Conservation (phyloP, 2,113 vertebrate species). For the Terrapene triunguis region DNA sequence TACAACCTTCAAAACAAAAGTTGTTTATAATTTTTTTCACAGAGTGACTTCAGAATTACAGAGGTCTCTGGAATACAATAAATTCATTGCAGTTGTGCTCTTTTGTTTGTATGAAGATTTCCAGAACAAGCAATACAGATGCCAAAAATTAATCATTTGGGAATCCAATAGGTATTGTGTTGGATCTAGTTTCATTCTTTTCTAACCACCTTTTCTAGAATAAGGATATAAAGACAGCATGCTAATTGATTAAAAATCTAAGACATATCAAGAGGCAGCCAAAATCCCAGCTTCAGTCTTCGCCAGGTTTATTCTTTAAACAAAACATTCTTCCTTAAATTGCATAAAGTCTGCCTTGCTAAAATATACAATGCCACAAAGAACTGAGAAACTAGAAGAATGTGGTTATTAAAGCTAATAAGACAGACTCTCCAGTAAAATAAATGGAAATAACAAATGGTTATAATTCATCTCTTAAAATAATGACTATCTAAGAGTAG, state of each 20-base stretch:
- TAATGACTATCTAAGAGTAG: constrained; percentile 70
- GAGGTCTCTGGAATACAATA: constrained; percentile 72
- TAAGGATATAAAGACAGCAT: neutral
- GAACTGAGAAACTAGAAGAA: neutral
- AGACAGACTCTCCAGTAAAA: constrained; percentile 4
- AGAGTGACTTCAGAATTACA: constrained; percentile 71
- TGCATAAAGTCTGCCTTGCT: constrained; percentile 21
- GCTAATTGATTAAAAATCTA: neutral
- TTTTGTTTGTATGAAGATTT: constrained; percentile 73
- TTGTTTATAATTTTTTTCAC: constrained; percentile 70
- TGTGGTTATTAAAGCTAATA: constrained; percentile 46
- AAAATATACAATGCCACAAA: neutral
- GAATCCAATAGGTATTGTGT: constrained; percentile 35
- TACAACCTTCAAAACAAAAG: constrained; percentile 71
- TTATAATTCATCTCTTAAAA: constrained; percentile 67
- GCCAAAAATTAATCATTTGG: constrained; percentile 52
- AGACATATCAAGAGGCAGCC: neutral
- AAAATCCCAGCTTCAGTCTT: neutral
- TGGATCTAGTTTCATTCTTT: constrained; percentile 27
- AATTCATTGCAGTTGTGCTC: constrained; percentile 77
- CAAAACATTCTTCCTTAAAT: constrained; percentile 10
- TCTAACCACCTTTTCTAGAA: constrained; percentile 7
- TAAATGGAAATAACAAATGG: constrained; percentile 65
- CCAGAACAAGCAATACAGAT: constrained; percentile 63
- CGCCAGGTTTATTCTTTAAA: neutral